A percentile compares a stretch with the other conserved stretches of the same genome.
Conservation (phyloP, 2,797 vertebrate species). For the Pangasius sanitwongsei region DNA sequence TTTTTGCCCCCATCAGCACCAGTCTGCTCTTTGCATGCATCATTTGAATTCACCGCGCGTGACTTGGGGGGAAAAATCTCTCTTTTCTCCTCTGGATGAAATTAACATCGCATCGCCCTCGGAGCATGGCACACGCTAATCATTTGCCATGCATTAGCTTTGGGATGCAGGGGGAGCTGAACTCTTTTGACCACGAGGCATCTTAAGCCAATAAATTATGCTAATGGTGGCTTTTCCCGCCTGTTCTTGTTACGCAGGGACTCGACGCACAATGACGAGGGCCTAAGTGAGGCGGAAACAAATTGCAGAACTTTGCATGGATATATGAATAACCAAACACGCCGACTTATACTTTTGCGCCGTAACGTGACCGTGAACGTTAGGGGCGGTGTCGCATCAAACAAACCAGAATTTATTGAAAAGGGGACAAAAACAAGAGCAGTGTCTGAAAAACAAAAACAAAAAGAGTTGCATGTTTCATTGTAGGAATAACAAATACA, state of each 20-base stretch:
- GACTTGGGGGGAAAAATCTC: constrained; percentile 58
- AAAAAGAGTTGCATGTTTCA: neutral
- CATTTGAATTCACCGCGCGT: constrained; percentile 68
- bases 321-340: neutral
- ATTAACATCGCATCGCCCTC: constrained; percentile 60
- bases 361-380: neutral
- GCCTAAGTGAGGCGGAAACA: neutral
- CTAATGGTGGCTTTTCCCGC: constrained; percentile 65
- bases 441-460: neutral
- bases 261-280: constrained; percentile 57
- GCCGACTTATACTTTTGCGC: neutral
- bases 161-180: constrained; percentile 69
- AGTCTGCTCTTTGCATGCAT: constrained; percentile 59
- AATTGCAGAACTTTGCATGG: neutral
- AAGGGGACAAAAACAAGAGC: neutral
- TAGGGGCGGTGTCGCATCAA: neutral
- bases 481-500: neutral
- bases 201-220: constrained; percentile 74
- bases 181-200: constrained; percentile 72
- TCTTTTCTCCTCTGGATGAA: constrained; percentile 54
- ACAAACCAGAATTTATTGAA: neutral
- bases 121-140: constrained; percentile 15
- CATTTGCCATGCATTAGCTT: constrained; percentile 70
- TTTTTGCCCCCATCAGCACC: constrained; percentile 51
- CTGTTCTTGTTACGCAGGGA: constrained; percentile 58